Evolutionary conservation across 1,140 invertebrate species (phyloP).

Genomic region (Penaeus vannamei): DNA sequence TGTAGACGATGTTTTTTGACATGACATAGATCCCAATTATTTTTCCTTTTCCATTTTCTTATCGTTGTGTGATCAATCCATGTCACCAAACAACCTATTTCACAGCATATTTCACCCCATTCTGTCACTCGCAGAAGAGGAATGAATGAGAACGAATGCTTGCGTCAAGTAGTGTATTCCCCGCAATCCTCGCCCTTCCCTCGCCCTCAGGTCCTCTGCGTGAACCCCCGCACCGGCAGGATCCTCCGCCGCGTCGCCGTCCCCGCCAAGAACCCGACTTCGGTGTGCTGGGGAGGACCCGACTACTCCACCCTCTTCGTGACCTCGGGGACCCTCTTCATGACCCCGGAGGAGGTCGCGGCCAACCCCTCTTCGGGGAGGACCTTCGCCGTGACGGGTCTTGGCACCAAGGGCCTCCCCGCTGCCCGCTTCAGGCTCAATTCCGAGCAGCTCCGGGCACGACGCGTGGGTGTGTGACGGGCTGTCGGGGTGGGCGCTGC

Average conservation of each 20-base stretch:
- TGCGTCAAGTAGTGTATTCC: not conserved
- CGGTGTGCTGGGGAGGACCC: constrained; percentile 77
- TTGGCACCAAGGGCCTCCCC: not conserved
- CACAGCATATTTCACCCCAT: not conserved
- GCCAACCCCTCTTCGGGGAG: constrained; percentile 64
- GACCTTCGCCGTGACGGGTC: constrained; percentile 62
- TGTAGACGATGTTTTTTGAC: too few relatives aligned
- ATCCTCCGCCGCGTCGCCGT: constrained; percentile 61
- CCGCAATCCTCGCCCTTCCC: not conserved
- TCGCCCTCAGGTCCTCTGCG: not conserved
- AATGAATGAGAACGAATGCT: not conserved
- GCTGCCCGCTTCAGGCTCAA: constrained; percentile 21
- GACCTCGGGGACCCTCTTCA: constrained; percentile 69
- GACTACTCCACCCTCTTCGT: constrained; percentile 73
- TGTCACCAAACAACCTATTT: not conserved
- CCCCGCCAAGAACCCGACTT: constrained; percentile 74
- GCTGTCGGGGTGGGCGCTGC: too few relatives aligned
- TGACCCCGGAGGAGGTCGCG: constrained; percentile 5
- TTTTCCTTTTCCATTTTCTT: not conserved
- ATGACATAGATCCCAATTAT: too few relatives aligned
- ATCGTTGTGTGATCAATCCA: too few relatives aligned
- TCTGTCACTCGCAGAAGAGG: not conserved
- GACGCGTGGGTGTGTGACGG: too few relatives aligned
- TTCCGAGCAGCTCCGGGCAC: too few relatives aligned
- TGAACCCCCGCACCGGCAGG: too few relatives aligned